Evolutionary conservation across 2,113 vertebrate genomes (phyloP), one percentile per base, ranked within the genome.

Genomic region (Cyanoderma ruficeps): DNA sequence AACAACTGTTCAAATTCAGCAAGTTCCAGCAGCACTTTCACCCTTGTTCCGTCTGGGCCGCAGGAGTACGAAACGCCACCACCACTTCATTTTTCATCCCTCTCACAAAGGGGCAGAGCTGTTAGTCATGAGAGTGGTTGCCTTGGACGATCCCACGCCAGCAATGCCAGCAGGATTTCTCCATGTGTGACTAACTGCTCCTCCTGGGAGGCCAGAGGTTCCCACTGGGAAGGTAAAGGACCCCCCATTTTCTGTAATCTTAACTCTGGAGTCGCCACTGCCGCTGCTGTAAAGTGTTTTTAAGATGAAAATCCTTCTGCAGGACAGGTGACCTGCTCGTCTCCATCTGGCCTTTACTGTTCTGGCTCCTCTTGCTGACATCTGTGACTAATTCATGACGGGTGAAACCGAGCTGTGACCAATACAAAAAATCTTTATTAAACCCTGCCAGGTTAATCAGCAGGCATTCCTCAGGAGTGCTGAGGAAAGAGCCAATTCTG

Each of bases 381-480:
- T 96, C 97, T 97, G 96, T 96, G 97, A 96, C 97, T 97, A 98
- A 98, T 97, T 89, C 12, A 19, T 96, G 96, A 97, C 97, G 42
- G 93, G 91, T 93, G 97, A 88, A 93, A 87, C 83, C 2, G 39
- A 96, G 94, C 94, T 98, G 97, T 97, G 97, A 97, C 97, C 97
- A 97, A 96, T 74, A 94, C 80, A 94, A 96, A 98, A 97, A 97
- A 87, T 90, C 91, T 96, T 98, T 63, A 94, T 86, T 59, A 88
- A 95, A 76, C 19, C 33, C 60, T 59, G 87, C 91, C 60, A 49
- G 67, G 90, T 22, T 79, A 57, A 78, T 63, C 6, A 25, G 56
- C 63, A 49, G 41, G 53, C 71, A 10, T 91, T 91, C 71, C 71
- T 77, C 64, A 25, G 87, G 60, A 50, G 17, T 25, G 59, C 56